phyloP scores from a whole-genome alignment of 2,888 invertebrate species.

The Heliconius ethilla region DNA sequence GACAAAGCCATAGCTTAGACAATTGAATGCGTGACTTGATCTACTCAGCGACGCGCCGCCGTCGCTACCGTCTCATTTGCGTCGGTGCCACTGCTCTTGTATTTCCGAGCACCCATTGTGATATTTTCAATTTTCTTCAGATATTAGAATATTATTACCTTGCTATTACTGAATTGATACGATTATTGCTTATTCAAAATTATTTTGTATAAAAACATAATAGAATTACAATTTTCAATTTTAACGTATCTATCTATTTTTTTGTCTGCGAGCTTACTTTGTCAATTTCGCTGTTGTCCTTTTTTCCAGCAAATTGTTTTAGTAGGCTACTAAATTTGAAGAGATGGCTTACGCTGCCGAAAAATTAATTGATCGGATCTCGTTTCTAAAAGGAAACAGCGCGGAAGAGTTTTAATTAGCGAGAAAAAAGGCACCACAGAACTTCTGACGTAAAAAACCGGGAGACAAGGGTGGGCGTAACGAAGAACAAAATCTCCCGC shows the following conservation, averaged over 20 bases:
- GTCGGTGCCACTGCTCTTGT: constrained; percentile 20
- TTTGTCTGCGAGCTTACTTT: constrained; percentile 32
- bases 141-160: constrained; percentile 27
- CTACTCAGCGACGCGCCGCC: constrained; percentile 43
- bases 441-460: constrained; percentile 79
- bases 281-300: constrained; percentile 73
- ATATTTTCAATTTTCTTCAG: constrained; percentile 34
- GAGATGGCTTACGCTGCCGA: constrained; percentile 76
- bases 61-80: constrained; percentile 38
- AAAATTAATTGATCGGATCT: constrained; percentile 82
- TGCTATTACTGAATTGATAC: constrained; percentile 6
- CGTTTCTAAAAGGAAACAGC: constrained; percentile 80
- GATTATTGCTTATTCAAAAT: constrained; percentile 12
- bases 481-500: constrained; percentile 78
- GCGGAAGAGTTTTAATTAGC: constrained; percentile 83
- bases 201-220: constrained; percentile 2
- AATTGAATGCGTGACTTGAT: constrained; percentile 71
- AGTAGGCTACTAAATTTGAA: constrained; percentile 75
- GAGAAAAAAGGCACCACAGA: constrained; percentile 79
- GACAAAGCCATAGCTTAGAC: constrained; percentile 49
- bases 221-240: not conserved
- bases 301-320: constrained; percentile 68
- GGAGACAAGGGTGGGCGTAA: constrained; percentile 80
- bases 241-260: constrained; percentile 1
- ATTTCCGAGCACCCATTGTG: constrained; percentile 30